phyloP scores from a whole-genome alignment of 2,797 vertebrate species.

The Siniperca scherzeri region DNA sequence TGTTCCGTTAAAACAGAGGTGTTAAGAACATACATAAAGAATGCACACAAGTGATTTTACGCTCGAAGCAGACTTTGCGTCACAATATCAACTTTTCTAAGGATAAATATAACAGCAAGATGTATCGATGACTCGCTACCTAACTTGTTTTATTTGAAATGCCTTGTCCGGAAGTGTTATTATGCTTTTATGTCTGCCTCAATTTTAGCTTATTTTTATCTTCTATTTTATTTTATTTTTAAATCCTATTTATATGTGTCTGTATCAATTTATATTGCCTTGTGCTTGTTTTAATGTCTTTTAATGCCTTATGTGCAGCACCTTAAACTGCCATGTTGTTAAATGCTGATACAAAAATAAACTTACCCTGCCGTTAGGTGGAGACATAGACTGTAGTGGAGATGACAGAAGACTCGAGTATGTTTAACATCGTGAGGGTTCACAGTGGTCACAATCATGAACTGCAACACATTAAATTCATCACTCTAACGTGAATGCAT shows the following conservation, averaged over 20 bases:
- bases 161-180: background rate
- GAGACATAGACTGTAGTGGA: too few relatives aligned
- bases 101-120: background rate
- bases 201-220: too few relatives aligned
- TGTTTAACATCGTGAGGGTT: background rate
- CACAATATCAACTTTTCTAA: background rate
- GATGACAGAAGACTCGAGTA: too few relatives aligned
- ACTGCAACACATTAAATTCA: background rate
- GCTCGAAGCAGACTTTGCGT: background rate
- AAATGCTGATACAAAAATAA: too few relatives aligned
- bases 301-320: too few relatives aligned
- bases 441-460: background rate
- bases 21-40: background rate
- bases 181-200: background rate
- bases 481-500: fast-evolving
- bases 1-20: background rate
- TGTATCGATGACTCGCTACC: background rate
- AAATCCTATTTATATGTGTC: background rate
- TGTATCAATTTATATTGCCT: background rate
- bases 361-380: background rate
- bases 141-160: background rate
- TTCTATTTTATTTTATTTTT: background rate
- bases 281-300: background rate
- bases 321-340: too few relatives aligned
- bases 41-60: background rate